phyloP scores from a whole-genome alignment of 2,888 invertebrate genomes.

The Mesoligia furuncula region DNA sequence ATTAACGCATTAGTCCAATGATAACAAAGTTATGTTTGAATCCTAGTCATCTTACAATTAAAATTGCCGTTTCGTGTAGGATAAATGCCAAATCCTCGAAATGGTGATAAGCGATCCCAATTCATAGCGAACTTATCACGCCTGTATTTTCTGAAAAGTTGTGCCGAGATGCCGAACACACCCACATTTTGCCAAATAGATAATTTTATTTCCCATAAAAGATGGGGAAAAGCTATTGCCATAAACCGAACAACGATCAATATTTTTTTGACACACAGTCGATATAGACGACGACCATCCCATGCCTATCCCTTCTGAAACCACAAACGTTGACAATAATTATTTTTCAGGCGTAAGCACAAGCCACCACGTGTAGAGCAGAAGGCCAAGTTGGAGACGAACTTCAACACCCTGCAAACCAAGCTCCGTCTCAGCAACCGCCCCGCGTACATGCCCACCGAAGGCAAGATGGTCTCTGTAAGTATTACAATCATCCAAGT shows the following conservation, averaged over 20 bases:
- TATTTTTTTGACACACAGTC: neutral
- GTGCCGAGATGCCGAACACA: neutral
- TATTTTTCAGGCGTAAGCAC: constrained; percentile 94
- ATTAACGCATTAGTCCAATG: neutral
- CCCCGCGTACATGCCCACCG: constrained; percentile 99
- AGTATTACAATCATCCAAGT: constrained; percentile 78
- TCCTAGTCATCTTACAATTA: neutral
- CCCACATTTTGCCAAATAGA: neutral
- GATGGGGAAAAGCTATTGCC: neutral
- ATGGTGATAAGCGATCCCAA: neutral
- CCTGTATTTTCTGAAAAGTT: neutral
- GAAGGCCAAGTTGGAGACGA: constrained; percentile 99
- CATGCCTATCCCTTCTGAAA: neutral
- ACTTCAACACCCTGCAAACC: constrained; percentile 99
- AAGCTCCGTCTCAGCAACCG: constrained; percentile 99
- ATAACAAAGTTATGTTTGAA: neutral
- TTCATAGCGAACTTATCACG: neutral
- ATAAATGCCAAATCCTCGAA: constrained; percentile 1
- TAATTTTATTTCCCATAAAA: neutral
- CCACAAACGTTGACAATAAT: neutral
- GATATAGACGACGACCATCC: neutral
- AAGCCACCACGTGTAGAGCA: constrained; percentile 99
- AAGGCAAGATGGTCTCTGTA: constrained; percentile 99
- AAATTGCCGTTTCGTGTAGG: neutral
- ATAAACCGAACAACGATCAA: neutral